These are phyloP conservation scores for Scaptodrosophila latifasciaeformis DNA, from an alignment of 2,888 invertebrate genomes.

Conservation along the genomic window DNA sequence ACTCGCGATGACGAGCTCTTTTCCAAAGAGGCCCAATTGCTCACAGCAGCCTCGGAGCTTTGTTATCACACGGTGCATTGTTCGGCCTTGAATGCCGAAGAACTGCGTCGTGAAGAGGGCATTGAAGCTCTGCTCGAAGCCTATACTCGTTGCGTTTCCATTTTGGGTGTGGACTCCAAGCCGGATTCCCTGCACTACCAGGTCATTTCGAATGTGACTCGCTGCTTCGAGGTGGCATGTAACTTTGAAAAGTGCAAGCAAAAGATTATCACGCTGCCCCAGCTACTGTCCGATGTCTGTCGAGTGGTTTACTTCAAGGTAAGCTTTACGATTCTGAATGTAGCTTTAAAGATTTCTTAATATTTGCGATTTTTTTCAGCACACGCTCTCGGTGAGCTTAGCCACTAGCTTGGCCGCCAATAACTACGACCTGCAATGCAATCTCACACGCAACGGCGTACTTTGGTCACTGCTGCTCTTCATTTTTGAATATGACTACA, in stretches of 20 bases:
- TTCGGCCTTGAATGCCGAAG: slow-evolving; percentile 98
- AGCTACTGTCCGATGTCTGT: slow-evolving; percentile 89
- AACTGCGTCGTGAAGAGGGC: slow-evolving; percentile 94
- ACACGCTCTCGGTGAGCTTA: slow-evolving; percentile 93
- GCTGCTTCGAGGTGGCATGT: slow-evolving; percentile 96
- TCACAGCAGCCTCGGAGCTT: slow-evolving; percentile 94
- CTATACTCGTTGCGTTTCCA: slow-evolving; percentile 94
- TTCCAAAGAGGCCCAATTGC: slow-evolving; percentile 86
- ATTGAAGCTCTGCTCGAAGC: slow-evolving; percentile 91
- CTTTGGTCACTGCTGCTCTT: slow-evolving; percentile 93
- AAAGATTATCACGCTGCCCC: slow-evolving; percentile 90
- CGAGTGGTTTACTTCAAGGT: slow-evolving; percentile 90
- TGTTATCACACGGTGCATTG: slow-evolving; percentile 97
- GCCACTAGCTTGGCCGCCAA: slow-evolving; percentile 91
- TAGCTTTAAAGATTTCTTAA: background rate
- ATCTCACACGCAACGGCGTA: slow-evolving; percentile 88
- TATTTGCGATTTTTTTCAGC: slow-evolving; percentile 75
- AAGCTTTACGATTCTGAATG: slow-evolving; percentile 46
- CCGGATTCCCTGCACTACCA: slow-evolving; percentile 88
- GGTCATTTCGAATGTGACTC: slow-evolving; percentile 93
- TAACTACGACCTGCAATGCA: slow-evolving; percentile 86
- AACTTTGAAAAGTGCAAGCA: slow-evolving; percentile 93
- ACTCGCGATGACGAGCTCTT: slow-evolving; percentile 95
- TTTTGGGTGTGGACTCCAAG: slow-evolving; percentile 86
- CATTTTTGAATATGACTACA: slow-evolving; percentile 96